Base-by-base conservation (phyloP, 2,113 vertebrate species). In the Aleadryas rufinucha region DNA sequence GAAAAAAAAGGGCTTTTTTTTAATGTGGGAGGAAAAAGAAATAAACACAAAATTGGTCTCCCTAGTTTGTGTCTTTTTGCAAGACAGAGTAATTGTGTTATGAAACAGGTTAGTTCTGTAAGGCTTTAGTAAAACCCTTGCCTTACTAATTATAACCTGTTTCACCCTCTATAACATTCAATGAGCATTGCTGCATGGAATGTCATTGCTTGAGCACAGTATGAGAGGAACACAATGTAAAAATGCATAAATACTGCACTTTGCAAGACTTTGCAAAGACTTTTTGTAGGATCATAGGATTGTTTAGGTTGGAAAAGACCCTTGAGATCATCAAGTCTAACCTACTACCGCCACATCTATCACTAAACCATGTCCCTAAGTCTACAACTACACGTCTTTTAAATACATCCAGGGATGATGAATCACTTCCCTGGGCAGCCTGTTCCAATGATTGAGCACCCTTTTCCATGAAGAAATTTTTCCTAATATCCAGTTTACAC, bases 301-400 rank as follows among this genome's bases (percentile, higher is more conserved):
- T 33, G 3, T 14, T 61, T 24, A 35, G 4, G 13, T 47, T 42
- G 26, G 30, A 65, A 52, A 71, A 53, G 26, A 59, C 10, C 7
- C 41, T 31, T 21, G 57, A 35, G 6, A 28, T 35, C 30, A 53
- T 33, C 17, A 44, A 35, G 18, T 45, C 26, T 45, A 70, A 45
- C 17, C 3, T 22, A 35, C 12, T 9, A 22, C 8, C 5, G 3
- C 17, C 37, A 76, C 0, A 0, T 11, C 33, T 9, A 75, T 14
- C 10, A 26, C 7, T 52, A 63, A 82, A 50, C 16, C 8, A 3
- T 12, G 17, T 27, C 9, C 17, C 10, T 19, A 44, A 44, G 12
- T 27, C 3, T 23, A 28, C 39, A 54, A 31, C 28, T 22, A n/a
- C 17, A 5, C 2, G 2, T 31, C 23, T 63, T 33, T 69, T 50